These are phyloP conservation scores for Tipula lateralis DNA, from an alignment of 2,888 invertebrate genomes.

Conservation along the genomic window DNA sequence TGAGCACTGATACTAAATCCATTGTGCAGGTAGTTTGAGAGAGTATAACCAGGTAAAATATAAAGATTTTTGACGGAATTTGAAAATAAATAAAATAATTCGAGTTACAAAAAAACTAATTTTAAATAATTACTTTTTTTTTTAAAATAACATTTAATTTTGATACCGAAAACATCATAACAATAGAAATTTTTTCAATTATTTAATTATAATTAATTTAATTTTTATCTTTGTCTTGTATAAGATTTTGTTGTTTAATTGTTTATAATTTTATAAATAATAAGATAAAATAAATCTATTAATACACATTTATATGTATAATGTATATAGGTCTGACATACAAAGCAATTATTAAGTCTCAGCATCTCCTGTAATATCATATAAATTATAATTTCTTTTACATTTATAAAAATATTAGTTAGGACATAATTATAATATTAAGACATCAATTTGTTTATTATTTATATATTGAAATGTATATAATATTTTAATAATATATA, in stretches of 20 bases:
- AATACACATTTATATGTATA: background rate
- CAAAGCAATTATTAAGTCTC: background rate
- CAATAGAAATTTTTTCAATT: background rate
- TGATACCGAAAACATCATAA: slow-evolving; percentile 24
- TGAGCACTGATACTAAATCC: no score
- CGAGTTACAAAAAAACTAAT: no score
- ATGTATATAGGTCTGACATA: background rate
- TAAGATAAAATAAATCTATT: background rate
- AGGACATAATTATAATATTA: background rate
- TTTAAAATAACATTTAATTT: background rate
- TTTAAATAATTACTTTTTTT: no score
- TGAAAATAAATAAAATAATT: no score
- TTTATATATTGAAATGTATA: no score
- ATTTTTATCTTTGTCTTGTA: background rate
- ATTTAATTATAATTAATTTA: background rate
- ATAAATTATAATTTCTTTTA: background rate
- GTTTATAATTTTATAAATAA: background rate
- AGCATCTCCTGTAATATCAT: background rate
- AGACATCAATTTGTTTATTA: slow-evolving; percentile 6
- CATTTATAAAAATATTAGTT: background rate
- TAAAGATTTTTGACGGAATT: no score
- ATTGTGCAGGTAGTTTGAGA: background rate
- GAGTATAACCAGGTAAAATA: background rate
- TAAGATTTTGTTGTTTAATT: background rate
- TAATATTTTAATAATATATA: background rate